Evolutionary conservation across 2,888 invertebrate species (phyloP).

Genomic region (Thera britannica): DNA sequence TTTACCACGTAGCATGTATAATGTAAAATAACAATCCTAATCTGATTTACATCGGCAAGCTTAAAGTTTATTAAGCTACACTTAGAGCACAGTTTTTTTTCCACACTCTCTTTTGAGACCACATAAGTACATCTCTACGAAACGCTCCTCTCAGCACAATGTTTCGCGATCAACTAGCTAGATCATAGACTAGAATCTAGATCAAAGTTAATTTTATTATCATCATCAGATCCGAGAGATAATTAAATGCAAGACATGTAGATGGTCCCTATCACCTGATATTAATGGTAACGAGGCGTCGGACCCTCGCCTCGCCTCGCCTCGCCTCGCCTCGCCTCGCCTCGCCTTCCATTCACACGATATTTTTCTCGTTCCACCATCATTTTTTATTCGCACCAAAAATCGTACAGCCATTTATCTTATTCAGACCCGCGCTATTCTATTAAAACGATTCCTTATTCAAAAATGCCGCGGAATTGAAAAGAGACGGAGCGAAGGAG

Average conservation of each 20-base stretch:
- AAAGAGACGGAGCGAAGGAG: constrained; percentile 53
- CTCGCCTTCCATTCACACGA: constrained; percentile 51
- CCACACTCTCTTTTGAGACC: no score
- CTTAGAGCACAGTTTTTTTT: no score
- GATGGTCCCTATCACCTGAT: constrained; percentile 43
- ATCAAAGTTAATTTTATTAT: not conserved
- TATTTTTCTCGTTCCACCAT: constrained; percentile 50
- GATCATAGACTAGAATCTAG: no score
- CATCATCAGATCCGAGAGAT: not conserved
- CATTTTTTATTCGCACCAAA: constrained; percentile 58
- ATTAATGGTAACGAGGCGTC: constrained; percentile 49
- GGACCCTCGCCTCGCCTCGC: constrained; percentile 43
- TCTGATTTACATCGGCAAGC: no score
- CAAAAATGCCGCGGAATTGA: constrained; percentile 67
- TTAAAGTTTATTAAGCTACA: no score
- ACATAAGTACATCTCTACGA: no score
- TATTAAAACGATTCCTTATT: constrained; percentile 69
- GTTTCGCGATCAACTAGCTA: no score
- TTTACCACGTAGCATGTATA: no score
- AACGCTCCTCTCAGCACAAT: no score
- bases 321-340: constrained; percentile 44
- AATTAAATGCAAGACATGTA: constrained; percentile 18
- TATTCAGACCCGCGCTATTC: constrained; percentile 56
- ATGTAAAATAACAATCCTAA: no score
- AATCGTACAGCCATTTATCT: constrained; percentile 58